Base-by-base conservation (phyloP, 2,888 invertebrate species). In the Bombylius major region DNA sequence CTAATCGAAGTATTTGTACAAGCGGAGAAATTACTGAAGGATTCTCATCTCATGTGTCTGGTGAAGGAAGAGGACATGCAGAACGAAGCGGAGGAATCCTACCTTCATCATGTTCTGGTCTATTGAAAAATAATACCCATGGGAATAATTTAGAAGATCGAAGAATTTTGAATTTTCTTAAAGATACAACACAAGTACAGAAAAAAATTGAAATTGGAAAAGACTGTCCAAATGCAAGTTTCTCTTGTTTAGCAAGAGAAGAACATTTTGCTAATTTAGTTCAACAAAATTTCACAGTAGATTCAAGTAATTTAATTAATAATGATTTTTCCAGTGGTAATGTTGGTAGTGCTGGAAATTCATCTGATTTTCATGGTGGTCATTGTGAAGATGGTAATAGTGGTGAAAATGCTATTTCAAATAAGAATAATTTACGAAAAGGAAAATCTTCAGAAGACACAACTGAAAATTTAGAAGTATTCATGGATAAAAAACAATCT, bases 231-330 rank as follows among this genome's bases (percentile, higher is more conserved):
- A 73, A 72, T 57, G 67, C 72, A 1, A 74, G 73, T 59, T 75
- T 75, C 56, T 75, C 75, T 1, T 74, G 72, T 61, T 62, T 75
- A 55, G 75, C 75, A 6, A 66, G 74, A 1, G 75, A 75, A 59
- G 75, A 75, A 58, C 75, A 75, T 58, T 75, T 75, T 61, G 75
- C 75, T 32, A 75, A 75, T 64, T 64, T 75, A 56, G 71, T 75
- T 51, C 75, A 75, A 56, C 75, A 75, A 56, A 75, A 75, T 55
- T 75, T 75, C 51, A 54, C 61, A 12, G 56, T 55, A 12, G 14
- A 32, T 14, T 46, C 54, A 34, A n/a, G 5, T 11, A 32, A 34
- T 46, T 33, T 23, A 4, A 51, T 51, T 33, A 5, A n/a, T n/a
- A 45, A 45, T 45, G 13, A 44, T 12, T 8, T 1, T 36, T 8